Evolutionary conservation across 2,113 vertebrate genomes (phyloP).

Genomic region (Sorex fumeus): DNA sequence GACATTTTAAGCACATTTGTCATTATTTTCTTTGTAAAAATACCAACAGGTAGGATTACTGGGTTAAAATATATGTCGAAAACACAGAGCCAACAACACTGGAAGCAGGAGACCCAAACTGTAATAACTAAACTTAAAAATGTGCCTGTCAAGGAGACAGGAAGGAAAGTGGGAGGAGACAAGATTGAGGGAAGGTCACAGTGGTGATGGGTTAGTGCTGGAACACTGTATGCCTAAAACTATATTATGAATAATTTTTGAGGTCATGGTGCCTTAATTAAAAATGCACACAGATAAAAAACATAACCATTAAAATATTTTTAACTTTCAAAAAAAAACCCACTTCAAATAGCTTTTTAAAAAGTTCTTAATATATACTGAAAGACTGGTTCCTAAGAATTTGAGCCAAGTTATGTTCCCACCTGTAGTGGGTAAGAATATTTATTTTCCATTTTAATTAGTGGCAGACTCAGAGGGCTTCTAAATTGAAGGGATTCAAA

Average conservation of each 20-base stretch:
- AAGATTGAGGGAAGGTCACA: too few species aligned
- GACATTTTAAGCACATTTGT: background rate
- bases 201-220: too few species aligned
- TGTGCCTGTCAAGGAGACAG: too few species aligned
- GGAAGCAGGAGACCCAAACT: too few species aligned
- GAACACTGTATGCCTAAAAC: too few species aligned
- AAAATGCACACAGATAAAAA: too few species aligned
- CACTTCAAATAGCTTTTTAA: background rate
- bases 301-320: background rate
- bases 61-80: slow-evolving; percentile 43
- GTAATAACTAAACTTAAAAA: too few species aligned
- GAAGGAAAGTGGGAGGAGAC: too few species aligned
- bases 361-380: slow-evolving; percentile 20
- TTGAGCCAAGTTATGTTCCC: slow-evolving; percentile 22
- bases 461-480: slow-evolving; percentile 55
- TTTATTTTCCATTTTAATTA: slow-evolving; percentile 71
- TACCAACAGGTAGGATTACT: background rate
- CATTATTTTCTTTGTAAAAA: slow-evolving; percentile 63
- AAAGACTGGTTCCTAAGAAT: slow-evolving; percentile 44
- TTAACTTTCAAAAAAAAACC: background rate
- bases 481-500: background rate
- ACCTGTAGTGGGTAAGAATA: slow-evolving; percentile 54
- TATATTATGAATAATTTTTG: too few species aligned
- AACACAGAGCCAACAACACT: background rate
- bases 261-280: too few species aligned